Base-by-base conservation (phyloP, 2,797 vertebrate species). In the Philypnodon macrostomus region DNA sequence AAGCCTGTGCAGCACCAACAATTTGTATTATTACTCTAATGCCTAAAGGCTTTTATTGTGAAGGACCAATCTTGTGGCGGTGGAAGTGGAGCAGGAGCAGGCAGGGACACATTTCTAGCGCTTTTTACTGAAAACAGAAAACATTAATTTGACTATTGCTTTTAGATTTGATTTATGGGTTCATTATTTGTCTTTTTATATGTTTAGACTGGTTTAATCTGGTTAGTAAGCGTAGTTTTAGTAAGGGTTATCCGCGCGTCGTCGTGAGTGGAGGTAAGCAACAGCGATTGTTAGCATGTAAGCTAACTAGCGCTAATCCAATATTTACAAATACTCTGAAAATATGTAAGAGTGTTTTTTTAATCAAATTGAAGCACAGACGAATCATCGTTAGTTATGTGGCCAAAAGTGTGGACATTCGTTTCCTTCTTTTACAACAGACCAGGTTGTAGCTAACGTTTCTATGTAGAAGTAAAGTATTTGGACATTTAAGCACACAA, bases 11-110 rank as follows among this genome's bases (percentile, higher is more conserved):
- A n/a, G n/a, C n/a, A n/a, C n/a, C n/a, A n/a, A n/a, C n/a, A n/a
- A n/a, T n/a, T n/a, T n/a, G n/a, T n/a, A n/a, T n/a, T n/a, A n/a
- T n/a, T n/a, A n/a, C n/a, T n/a, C n/a, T n/a, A n/a, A n/a, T n/a
- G n/a, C n/a, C n/a, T n/a, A n/a, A n/a, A n/a, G 11, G 24, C 0
- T 46, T 58, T 67, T 67, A 67, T 41, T 51, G 0, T 78, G 67
- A 72, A 63, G 63, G 15, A 11, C 13, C 13, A 5, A 0, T 9
- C n/a, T n/a, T n/a, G n/a, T n/a, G 3, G 0, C 0, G 0, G 5
- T 42, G 42, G 64, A 64, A 47, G 30, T 18, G 0, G 1, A 12
- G 3, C 1, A 2, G 4, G 12, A 4, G 21, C n/a, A 14, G 8
- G 10, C 14, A 14, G 15, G 10, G 26, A 41, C 35, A 35, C 52